Base-by-base conservation (phyloP, 2,797 vertebrate genomes). In the Galaxias olidus region DNA sequence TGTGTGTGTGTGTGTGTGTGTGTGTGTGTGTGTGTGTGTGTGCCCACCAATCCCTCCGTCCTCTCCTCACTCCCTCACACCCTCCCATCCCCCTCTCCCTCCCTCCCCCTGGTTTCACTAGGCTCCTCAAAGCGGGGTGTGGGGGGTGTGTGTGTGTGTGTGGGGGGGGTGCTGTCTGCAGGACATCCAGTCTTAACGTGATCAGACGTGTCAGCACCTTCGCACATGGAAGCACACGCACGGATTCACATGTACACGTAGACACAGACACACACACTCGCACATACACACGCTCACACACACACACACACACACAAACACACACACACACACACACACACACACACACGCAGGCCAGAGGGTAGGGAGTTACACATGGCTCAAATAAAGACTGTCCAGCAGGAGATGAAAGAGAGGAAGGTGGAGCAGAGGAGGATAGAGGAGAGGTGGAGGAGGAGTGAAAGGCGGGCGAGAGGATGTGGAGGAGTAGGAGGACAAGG, bases 331-430 rank as follows among this genome's bases (percentile, higher is more conserved):
- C 2, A 30, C 6, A 6, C 30, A 30, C 30, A 6, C 30, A 30
- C 30, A 30, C 30, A 30, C 30, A 30, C 30, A 30, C 2, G 6
- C 30, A 30, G 30, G 68, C 41, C 58, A 61, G 72, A 69, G 76
- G 63, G 72, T 72, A 66, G 57, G 61, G 58, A 55, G 52, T 42
- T 65, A 77, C 68, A 71, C 65, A 75, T 68, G 71, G 70, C 66
- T 69, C 40, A 45, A 59, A 80, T 69, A 65, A 18, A 53, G 61
- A 43, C 55, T 56, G 68, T 61, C 41, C n/a, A 10, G 17, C 46
- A 63, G 30, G 30, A 30, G 66, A 61, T 60, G 44, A 67, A 59
- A 62, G 46, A 12, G 47, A 70, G 57, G 47, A 64, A 61, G 65
- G 52, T 42, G 66, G 57, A 52, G 58, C 60, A 43, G 11, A 50